phyloP scores from a whole-genome alignment of 2,888 invertebrate genomes.

The Apamea monoglypha region DNA sequence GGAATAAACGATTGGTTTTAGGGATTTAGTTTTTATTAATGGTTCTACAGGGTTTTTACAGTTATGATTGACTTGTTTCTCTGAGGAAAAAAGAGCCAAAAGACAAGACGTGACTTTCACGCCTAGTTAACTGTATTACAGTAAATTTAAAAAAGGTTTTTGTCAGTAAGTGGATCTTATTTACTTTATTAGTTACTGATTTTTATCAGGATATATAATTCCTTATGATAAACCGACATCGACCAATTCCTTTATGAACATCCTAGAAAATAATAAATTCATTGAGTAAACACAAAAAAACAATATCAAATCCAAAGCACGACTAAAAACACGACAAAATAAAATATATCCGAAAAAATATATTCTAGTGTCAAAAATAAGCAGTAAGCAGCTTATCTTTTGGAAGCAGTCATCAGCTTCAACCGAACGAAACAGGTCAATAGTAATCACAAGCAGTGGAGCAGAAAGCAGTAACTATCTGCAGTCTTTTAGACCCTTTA shows the following conservation, averaged over 20 bases:
- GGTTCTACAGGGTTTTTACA: not conserved
- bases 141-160: not conserved
- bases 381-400: constrained; percentile 43
- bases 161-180: not conserved
- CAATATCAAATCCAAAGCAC: not conserved
- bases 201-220: not conserved
- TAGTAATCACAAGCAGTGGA: constrained; percentile 26
- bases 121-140: not conserved
- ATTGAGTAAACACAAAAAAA: not conserved
- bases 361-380: not conserved
- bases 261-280: not conserved
- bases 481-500: constrained; percentile 47
- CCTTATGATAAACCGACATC: not conserved
- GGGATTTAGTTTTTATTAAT: not conserved
- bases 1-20: not conserved
- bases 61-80: not conserved
- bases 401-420: constrained; percentile 37
- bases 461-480: constrained; percentile 50
- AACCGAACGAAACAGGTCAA: constrained; percentile 41
- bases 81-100: not conserved
- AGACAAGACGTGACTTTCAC: too few relatives aligned
- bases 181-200: not conserved
- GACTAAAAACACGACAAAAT: too few relatives aligned
- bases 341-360: not conserved
- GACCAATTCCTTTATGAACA: not conserved